Evolutionary conservation across 2,888 invertebrate species (phyloP).

Genomic region (Phytoseiulus persimilis): DNA sequence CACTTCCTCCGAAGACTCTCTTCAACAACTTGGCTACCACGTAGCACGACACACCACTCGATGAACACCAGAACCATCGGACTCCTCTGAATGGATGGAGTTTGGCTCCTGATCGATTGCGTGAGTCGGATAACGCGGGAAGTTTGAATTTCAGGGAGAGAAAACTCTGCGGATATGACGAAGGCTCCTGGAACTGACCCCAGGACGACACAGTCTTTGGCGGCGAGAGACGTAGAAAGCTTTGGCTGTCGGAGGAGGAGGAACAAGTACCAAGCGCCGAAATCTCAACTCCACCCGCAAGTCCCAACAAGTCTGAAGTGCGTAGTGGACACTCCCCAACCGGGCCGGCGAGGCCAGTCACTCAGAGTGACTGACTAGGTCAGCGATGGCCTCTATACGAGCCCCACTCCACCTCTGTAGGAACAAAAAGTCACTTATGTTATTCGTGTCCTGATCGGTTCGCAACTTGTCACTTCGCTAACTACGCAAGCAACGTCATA

Average conservation of each 20-base stretch:
- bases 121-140: too few species aligned
- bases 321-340: not conserved
- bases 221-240: not conserved
- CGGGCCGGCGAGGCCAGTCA: not conserved
- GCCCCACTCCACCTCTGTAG: not conserved
- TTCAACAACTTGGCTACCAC: not conserved
- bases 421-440: conserved; percentile 5
- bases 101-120: not conserved
- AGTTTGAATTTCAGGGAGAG: too few species aligned
- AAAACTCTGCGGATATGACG: not conserved
- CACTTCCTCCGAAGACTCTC: not conserved
- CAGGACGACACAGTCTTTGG: too few species aligned
- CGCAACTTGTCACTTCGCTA: conserved; percentile 5
- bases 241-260: not conserved
- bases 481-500: not conserved
- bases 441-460: not conserved
- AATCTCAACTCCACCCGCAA: not conserved
- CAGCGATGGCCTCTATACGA: not conserved
- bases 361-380: not conserved
- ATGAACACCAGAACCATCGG: not conserved
- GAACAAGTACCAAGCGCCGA: not conserved
- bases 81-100: not conserved
- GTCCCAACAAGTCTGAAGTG: conserved; percentile 5
- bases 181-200: too few species aligned
- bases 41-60: not conserved